Conservation (phyloP, 2,113 vertebrate species). For the Albula glossodonta region DNA sequence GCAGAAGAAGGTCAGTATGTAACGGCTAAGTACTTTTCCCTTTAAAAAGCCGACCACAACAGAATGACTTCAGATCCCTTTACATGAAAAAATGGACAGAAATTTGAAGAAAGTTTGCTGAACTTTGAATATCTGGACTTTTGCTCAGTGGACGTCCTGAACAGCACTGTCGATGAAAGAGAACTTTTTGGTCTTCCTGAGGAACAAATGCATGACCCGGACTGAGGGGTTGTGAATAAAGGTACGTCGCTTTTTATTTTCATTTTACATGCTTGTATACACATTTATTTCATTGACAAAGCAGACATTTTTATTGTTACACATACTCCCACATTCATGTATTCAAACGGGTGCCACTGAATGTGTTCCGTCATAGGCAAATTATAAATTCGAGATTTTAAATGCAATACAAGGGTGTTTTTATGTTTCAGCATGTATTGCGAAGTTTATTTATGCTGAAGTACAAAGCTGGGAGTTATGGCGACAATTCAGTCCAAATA, state of each 20-base stretch:
- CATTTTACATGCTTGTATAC: background rate
- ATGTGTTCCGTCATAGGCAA: background rate
- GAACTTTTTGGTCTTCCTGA: conserved; percentile 29
- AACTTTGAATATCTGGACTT: conserved; percentile 25
- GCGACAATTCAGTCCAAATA: background rate
- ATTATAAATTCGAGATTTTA: background rate
- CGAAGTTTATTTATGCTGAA: background rate
- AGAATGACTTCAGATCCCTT: conserved; percentile 17
- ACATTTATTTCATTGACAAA: background rate
- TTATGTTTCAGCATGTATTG: background rate
- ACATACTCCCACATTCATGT: background rate
- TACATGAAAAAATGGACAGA: conserved; percentile 10
- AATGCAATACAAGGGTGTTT: background rate
- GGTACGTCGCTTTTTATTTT: conserved; percentile 28
- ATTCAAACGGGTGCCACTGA: background rate
- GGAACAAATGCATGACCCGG: conserved; percentile 10
- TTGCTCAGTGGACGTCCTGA: conserved; percentile 22
- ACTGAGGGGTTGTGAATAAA: conserved; percentile 19
- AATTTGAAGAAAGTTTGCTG: conserved; percentile 19
- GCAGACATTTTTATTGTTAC: background rate
- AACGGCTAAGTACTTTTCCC: conserved; percentile 50
- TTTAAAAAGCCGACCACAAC: conserved; percentile 4
- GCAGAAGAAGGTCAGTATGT: conserved; percentile 50
- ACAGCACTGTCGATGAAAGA: conserved; percentile 7
- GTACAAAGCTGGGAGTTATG: background rate